Conservation (phyloP, 2,888 invertebrate species). For the Endotricha flammealis region DNA sequence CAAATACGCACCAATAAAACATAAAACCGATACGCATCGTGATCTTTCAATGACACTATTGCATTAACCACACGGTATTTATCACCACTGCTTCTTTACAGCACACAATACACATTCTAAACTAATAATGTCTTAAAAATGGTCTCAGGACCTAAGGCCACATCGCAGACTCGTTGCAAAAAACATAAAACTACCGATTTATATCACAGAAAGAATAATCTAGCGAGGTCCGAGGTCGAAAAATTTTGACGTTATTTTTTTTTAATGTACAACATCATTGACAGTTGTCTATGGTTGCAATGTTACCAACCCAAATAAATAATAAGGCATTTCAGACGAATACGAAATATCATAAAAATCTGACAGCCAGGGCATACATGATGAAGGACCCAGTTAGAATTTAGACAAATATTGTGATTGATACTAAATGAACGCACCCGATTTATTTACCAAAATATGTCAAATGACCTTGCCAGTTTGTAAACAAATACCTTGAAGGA, state of each 20-base stretch:
- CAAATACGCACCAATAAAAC: slow-evolving; percentile 74
- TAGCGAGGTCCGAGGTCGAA: slow-evolving; percentile 56
- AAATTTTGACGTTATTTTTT: slow-evolving; percentile 39
- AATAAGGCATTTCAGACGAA: too few relatives aligned
- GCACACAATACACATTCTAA: slow-evolving; percentile 69
- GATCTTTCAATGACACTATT: slow-evolving; percentile 66
- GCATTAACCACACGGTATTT: slow-evolving; percentile 52
- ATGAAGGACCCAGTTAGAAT: too few relatives aligned
- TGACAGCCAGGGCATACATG: too few relatives aligned
- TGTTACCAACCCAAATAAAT: slow-evolving; percentile 42
- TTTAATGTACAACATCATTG: slow-evolving; percentile 12
- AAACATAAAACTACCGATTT: slow-evolving; percentile 54
- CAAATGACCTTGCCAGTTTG: slow-evolving; percentile 87
- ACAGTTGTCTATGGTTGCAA: slow-evolving; percentile 19
- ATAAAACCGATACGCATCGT: slow-evolving; percentile 75
- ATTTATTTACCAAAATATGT: slow-evolving; percentile 62
- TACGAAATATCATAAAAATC: too few relatives aligned
- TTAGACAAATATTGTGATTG: too few relatives aligned
- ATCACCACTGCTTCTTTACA: slow-evolving; percentile 45
- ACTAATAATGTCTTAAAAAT: slow-evolving; percentile 37
- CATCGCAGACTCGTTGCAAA: slow-evolving; percentile 54
- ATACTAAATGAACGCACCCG: slow-evolving; percentile 35
- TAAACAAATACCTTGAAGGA: slow-evolving; percentile 82
- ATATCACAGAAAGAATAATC: slow-evolving; percentile 57
- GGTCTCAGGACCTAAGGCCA: slow-evolving; percentile 50